These are phyloP conservation scores for Fistularia tabacaria DNA, from an alignment of 2,797 vertebrate species.

Conservation along the genomic window DNA sequence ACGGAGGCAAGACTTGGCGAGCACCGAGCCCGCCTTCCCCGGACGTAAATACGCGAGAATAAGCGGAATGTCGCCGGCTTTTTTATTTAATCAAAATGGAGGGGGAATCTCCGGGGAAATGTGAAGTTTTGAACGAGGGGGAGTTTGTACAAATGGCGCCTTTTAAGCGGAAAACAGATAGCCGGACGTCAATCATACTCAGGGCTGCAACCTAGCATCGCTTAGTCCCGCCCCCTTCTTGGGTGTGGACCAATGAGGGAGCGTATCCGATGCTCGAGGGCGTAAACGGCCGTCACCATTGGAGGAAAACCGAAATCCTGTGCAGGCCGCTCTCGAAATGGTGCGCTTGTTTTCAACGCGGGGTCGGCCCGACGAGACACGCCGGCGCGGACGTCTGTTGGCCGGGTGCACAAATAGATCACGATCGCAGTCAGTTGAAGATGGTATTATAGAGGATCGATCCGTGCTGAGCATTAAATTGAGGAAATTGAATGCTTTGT, in stretches of 20 bases:
- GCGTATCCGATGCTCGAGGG: slow-evolving; percentile 10
- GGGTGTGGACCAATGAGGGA: slow-evolving; percentile 42
- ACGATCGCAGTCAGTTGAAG: no score
- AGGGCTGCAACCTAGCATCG: slow-evolving; percentile 54
- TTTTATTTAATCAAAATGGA: no score
- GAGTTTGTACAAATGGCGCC: slow-evolving; percentile 31
- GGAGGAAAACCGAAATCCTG: slow-evolving; percentile 45
- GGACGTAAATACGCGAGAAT: no score
- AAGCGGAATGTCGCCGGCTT: neutral
- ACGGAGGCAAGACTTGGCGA: slow-evolving; percentile 68
- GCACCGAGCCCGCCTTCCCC: slow-evolving; percentile 28
- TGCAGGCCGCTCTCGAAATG: slow-evolving; percentile 9
- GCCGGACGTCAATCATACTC: slow-evolving; percentile 62
- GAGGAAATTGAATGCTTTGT: no score
- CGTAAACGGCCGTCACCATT: slow-evolving; percentile 42
- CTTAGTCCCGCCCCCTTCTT: slow-evolving; percentile 44
- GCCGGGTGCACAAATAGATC: no score
- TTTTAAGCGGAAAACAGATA: slow-evolving; percentile 63
- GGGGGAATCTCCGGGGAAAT: neutral
- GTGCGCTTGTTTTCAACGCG: slow-evolving; percentile 46
- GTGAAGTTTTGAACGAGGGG: neutral
- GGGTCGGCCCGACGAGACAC: neutral
- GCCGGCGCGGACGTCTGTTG: no score
- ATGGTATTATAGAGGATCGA: no score
- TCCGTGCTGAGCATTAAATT: no score